Base-by-base conservation (phyloP, 2,888 invertebrate species). In the Chesias legatella region DNA sequence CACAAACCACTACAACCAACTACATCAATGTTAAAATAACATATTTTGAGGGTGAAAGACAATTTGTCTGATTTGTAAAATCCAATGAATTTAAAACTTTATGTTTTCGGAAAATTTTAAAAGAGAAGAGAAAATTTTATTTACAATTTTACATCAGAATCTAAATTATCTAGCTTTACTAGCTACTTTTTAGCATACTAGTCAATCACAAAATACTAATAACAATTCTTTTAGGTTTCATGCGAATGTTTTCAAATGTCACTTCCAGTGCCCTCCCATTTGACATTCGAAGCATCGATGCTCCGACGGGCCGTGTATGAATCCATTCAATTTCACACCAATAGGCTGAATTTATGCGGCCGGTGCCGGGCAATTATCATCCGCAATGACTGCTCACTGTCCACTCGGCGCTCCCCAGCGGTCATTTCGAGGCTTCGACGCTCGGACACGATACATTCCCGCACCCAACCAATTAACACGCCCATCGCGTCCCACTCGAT, bases 401-500 rank as follows among this genome's bases (percentile, higher is more conserved):
- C 77, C 79, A 74, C 76, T 73, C 74, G 63, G 56, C 62, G 63
- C 59, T 51, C 65, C 63, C 49, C 52, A 54, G 33, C 23, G 45
- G 33, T 44, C 40, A 30, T 33, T 43, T 45, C 46, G 35, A 49
- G 42, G 35, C 39, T 25, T 26, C 40, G 30, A 9, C 28, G 37
- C 45, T 52, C 41, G 50, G 54, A 58, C 58, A 56, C 58, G 58
- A 51, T 53, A 49, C 52, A 59, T 55, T 57, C 68, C 69, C 73
- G 65, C 72, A 68, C 73, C 78, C 74, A 67, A 56, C 72, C 84
- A 82, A 84, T 84, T 84, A 84, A 74, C 81, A 79, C 83, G 77
- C 79, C 80, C 72, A 80, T 77, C 67, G 75, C 73, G 76, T 78
- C 72, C 74, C 78, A 64, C 69, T 71, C 76, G 65, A 79, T 79